phyloP scores from a whole-genome alignment of 2,797 vertebrate genomes.

The Odontamblyopus rebecca region DNA sequence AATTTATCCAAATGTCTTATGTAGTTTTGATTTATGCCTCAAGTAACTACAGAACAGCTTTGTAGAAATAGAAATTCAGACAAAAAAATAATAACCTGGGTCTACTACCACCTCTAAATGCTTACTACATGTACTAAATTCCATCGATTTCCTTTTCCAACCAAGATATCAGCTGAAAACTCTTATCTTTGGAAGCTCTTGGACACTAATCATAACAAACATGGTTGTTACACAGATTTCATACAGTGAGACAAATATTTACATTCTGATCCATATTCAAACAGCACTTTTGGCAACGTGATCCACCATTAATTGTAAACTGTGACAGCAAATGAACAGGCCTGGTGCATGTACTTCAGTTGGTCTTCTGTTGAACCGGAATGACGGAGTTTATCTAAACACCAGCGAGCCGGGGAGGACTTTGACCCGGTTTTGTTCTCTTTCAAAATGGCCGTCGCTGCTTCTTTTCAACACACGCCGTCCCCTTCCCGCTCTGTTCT shows the following conservation, averaged over 20 bases:
- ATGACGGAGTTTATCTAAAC: conserved; percentile 62
- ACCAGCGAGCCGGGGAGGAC: conserved; percentile 51
- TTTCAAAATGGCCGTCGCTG: conserved; percentile 36
- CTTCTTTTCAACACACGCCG: conserved; percentile 67
- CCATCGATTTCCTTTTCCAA: too few relatives aligned
- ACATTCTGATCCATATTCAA: background rate
- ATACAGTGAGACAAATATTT: background rate
- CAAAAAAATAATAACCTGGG: too few relatives aligned
- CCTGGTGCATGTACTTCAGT: background rate
- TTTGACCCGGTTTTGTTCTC: conserved; percentile 59
- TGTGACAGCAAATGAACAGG: background rate
- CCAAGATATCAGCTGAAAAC: too few relatives aligned
- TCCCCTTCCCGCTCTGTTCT: conserved; percentile 70
- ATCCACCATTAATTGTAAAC: background rate
- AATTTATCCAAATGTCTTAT: too few relatives aligned
- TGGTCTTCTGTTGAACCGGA: background rate
- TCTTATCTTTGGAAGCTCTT: background rate
- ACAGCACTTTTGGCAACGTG: background rate
- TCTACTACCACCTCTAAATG: too few relatives aligned
- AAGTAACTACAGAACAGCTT: too few relatives aligned
- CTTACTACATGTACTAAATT: too few relatives aligned
- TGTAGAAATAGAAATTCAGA: too few relatives aligned
- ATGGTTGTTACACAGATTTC: background rate
- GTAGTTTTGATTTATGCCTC: too few relatives aligned
- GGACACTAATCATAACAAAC: background rate